These are phyloP conservation scores for Anas bahamensis DNA, from an alignment of 2,797 vertebrate genomes.

Conservation along the genomic window DNA sequence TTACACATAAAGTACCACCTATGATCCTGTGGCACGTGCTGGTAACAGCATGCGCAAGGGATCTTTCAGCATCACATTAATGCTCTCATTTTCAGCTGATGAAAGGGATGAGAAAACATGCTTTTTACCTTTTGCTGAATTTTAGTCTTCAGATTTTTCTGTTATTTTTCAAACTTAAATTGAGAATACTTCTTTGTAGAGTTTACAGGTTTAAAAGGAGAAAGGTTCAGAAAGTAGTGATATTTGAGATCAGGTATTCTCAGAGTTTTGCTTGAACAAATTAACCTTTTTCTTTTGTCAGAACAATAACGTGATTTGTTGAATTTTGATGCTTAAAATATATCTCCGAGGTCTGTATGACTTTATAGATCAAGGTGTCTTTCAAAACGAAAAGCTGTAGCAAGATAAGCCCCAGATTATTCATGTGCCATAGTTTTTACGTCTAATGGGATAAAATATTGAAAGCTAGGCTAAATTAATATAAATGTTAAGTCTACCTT, in stretches of 20 bases:
- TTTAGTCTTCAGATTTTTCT: neutral
- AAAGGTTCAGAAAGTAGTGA: neutral
- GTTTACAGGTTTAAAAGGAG: neutral
- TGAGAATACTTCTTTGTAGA: neutral
- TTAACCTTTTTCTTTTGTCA: neutral
- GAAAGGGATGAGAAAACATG: neutral
- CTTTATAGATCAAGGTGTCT: neutral
- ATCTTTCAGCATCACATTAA: neutral
- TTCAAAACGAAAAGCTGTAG: neutral
- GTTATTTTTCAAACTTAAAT: neutral
- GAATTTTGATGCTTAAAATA: neutral
- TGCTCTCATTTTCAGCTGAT: neutral
- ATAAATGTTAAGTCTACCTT: neutral
- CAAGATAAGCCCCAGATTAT: neutral
- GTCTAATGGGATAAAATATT: neutral
- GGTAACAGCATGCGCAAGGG: neutral
- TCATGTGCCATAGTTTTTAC: neutral
- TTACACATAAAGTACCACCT: neutral
- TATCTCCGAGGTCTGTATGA: accelerated
- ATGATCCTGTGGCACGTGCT: accelerated
- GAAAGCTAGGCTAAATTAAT: neutral
- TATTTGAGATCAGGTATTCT: neutral
- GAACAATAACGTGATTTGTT: neutral
- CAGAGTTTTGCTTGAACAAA: neutral
- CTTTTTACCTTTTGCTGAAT: neutral